Base-by-base conservation (phyloP, 2,888 invertebrate genomes). In the Ernsta delagoae region DNA sequence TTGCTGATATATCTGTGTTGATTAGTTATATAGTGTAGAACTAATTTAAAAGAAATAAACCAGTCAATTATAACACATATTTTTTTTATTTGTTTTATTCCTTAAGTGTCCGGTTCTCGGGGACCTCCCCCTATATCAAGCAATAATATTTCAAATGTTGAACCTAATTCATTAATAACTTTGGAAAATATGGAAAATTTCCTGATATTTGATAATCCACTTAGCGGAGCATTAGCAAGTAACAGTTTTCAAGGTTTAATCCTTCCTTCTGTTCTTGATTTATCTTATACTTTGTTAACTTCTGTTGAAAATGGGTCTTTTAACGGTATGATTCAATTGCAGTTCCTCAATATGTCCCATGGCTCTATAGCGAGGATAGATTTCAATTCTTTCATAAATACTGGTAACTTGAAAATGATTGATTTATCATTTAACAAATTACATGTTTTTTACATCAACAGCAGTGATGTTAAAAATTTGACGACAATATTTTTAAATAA, bases 361-460 rank as follows among this genome's bases (percentile, higher is more conserved):
- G 80, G 85, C 71, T 78, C 79, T 68, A 76, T 91, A 61, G 75
- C 70, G 36, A 77, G 77, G 34, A 43, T 91, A 16, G 77, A 87
- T 69, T 88, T 78, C 70, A 86, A 90, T 73, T 72, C 80, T 3
- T 88, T 90, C 70, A 69, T 70, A 1, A 72, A 81, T 61, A 86
- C 86, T 1, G 83, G 80, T 1, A 75, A 77, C 12, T 75, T 90
- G 50, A 78, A 80, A 75, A 77, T 71, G 3, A 73, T 91, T 6
- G 90, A 91, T 72, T 74, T 90, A n/a, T 90, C 90, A 0, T 78
- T 75, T 69, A 90, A 90, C 56, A 71, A 77, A 72, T 70, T 90
- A 0, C 77, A 70, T 62, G 63, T 70, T 5, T 88, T 91, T 65
- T 50, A 71, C 2, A 64, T 90, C 1, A 90, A 90, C 68, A 76